A percentile compares a stretch with the other conserved stretches of the same genome.
phyloP scores from a whole-genome alignment of 2,888 invertebrate genomes.

The Tortrix viridana region DNA sequence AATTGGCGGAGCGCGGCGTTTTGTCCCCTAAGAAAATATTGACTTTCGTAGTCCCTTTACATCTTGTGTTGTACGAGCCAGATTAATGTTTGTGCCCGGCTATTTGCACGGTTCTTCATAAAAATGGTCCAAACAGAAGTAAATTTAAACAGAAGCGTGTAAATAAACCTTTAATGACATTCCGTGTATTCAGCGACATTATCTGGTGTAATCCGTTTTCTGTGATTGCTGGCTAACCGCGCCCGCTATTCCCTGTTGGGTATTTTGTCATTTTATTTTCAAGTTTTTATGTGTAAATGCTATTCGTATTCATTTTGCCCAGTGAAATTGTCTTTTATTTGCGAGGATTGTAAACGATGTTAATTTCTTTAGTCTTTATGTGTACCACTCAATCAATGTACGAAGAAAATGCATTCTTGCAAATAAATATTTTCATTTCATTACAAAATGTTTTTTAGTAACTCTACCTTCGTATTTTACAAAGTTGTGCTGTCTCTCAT shows the following conservation, averaged over 20 bases:
- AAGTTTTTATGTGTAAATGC: neutral
- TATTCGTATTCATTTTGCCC: neutral
- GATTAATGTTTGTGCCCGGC: slow-evolving; percentile 80
- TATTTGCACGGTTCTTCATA: slow-evolving; percentile 82
- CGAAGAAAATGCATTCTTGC: too few relatives aligned
- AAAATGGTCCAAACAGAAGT: slow-evolving; percentile 73
- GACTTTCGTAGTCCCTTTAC: slow-evolving; percentile 72
- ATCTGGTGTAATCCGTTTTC: slow-evolving; percentile 60
- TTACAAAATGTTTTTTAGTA: too few relatives aligned
- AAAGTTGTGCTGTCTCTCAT: too few relatives aligned
- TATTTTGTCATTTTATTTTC: slow-evolving; percentile 26
- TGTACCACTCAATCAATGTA: too few relatives aligned
- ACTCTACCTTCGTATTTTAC: too few relatives aligned
- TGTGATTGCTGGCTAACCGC: slow-evolving; percentile 30
- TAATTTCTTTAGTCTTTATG: too few relatives aligned
- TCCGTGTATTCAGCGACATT: slow-evolving; percentile 64
- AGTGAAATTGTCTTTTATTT: neutral
- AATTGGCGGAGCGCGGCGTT: slow-evolving; percentile 72
- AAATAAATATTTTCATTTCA: too few relatives aligned
- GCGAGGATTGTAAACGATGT: too few relatives aligned
- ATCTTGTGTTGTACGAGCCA: slow-evolving; percentile 81
- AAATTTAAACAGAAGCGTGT: slow-evolving; percentile 46
- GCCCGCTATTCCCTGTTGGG: slow-evolving; percentile 26
- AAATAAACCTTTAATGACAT: slow-evolving; percentile 75
- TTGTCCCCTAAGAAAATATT: slow-evolving; percentile 82